Evolutionary conservation across 2,113 vertebrate genomes (phyloP), one percentile per base, ranked within the genome.

Genomic region (Tyrannus savana): DNA sequence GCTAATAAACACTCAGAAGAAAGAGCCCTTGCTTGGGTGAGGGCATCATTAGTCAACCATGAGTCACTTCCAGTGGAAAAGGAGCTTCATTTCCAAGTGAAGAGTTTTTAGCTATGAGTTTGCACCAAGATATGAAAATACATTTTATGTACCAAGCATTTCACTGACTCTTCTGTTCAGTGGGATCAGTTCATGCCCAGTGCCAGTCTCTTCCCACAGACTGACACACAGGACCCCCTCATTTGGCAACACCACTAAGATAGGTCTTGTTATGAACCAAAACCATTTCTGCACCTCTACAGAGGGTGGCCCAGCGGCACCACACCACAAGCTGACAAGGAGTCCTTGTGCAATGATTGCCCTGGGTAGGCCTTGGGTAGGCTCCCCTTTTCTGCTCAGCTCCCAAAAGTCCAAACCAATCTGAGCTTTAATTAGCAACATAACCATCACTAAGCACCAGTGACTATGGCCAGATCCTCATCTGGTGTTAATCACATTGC

Each of bases 401-500:
- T 93, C 72, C 82, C 78, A 93, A 46, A 87, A 76, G 82, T 69
- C 80, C 93, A 85, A 93, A 66, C 2, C 64, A 78, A 93, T 72
- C 73, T 39, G 62, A 93, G 60, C 62, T 93, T 87, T 82, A 96
- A 94, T 95, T 92, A 96, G 83, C 96, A 96, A 72, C 88, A 81
- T 31, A 89, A 84, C 69, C 31, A 93, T 87, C 76, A 69, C 80
- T 58, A 81, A 95, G 86, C 86, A 94, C 46, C 60, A 69, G 80
- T 60, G 62, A 87, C 88, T 84, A 84, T 63, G 73, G 87, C 92
- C 95, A 95, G 93, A 95, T 92, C 77, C 69, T 97, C 95, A 93
- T 94, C 92, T 95, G 96, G 90, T 96, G 88, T 92, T 96, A 95
- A 97, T 96, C 88, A 94, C 50, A 1, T n/a, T 72, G 68, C 4